Evolutionary conservation across 2,888 invertebrate species (phyloP).

Genomic region (Conus canariensis): DNA sequence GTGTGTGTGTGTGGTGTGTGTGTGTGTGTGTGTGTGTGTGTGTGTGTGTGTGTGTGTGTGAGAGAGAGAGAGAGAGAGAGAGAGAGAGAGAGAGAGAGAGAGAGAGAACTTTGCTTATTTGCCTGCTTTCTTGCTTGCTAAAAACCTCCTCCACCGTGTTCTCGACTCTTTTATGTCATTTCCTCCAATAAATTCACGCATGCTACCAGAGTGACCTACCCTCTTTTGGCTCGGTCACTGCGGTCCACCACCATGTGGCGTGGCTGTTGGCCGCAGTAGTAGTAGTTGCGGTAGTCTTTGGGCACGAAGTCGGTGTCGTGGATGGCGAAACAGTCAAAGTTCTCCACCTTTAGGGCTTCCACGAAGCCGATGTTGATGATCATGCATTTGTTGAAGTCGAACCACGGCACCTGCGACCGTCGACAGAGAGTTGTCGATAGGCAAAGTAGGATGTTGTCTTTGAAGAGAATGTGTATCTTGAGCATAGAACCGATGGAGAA

Average conservation of each 20-base stretch:
- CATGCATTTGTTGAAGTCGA: constrained; percentile 43
- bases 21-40: too few relatives aligned
- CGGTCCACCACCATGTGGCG: constrained; percentile 42
- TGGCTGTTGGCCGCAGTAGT: constrained; percentile 40
- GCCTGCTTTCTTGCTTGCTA: too few relatives aligned
- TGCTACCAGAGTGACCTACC: constrained; percentile 15
- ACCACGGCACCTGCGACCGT: constrained; percentile 36
- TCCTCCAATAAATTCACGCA: too few relatives aligned
- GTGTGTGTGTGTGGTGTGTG: too few relatives aligned
- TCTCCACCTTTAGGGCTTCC: constrained; percentile 32
- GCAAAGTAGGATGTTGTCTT: background rate
- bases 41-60: too few relatives aligned
- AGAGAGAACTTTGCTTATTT: too few relatives aligned
- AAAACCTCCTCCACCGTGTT: too few relatives aligned
- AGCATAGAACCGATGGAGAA: background rate
- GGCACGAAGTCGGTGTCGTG: constrained; percentile 44
- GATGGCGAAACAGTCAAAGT: constrained; percentile 42
- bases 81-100: too few relatives aligned
- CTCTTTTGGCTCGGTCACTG: constrained; percentile 42
- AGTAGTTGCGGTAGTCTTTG: constrained; percentile 41
- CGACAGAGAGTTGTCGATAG: background rate
- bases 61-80: too few relatives aligned
- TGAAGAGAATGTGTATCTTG: background rate
- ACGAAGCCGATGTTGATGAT: constrained; percentile 43
- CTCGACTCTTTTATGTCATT: too few relatives aligned